Evolutionary conservation across 2,888 invertebrate species (phyloP).

Genomic region (Heliconius ismenius): DNA sequence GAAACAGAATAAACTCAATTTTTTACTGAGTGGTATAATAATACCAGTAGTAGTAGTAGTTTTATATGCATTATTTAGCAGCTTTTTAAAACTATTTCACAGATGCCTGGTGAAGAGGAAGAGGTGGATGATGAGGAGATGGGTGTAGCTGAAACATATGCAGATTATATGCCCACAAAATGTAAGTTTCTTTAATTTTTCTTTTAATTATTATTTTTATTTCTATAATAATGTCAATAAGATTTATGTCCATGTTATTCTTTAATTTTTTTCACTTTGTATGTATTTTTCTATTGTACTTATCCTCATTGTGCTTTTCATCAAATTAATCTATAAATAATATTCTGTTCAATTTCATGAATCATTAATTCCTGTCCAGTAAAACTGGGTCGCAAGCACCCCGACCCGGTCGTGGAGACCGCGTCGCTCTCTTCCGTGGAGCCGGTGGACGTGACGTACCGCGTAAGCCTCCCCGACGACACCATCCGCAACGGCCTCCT

Average conservation of each 20-base stretch:
- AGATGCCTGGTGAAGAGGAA: slow-evolving; percentile 85
- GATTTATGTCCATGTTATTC: no score
- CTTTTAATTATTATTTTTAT: no score
- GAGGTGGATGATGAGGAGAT: slow-evolving; percentile 97
- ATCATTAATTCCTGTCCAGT: slow-evolving; percentile 75
- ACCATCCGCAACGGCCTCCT: slow-evolving; percentile 91
- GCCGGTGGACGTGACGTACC: slow-evolving; percentile 96
- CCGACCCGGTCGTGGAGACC: slow-evolving; percentile 99
- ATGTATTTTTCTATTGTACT: no score
- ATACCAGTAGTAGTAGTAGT: no score
- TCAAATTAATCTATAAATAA: no score
- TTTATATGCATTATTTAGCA: no score
- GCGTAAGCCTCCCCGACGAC: slow-evolving; percentile 90
- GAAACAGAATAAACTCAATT: no score
- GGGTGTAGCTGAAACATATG: slow-evolving; percentile 99
- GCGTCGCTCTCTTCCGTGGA: slow-evolving; percentile 98
- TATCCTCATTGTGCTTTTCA: no score
- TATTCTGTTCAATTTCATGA: no score
- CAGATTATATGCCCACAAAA: slow-evolving; percentile 99
- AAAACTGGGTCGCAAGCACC: slow-evolving; percentile 96
- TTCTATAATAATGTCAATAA: no score
- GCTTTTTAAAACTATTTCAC: neutral
- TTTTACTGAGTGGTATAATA: no score
- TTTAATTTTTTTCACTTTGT: no score
- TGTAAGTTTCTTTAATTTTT: slow-evolving; percentile 73